These are phyloP conservation scores for Coleophora flavipennella DNA, from an alignment of 2,888 invertebrate genomes.

Conservation along the genomic window DNA sequence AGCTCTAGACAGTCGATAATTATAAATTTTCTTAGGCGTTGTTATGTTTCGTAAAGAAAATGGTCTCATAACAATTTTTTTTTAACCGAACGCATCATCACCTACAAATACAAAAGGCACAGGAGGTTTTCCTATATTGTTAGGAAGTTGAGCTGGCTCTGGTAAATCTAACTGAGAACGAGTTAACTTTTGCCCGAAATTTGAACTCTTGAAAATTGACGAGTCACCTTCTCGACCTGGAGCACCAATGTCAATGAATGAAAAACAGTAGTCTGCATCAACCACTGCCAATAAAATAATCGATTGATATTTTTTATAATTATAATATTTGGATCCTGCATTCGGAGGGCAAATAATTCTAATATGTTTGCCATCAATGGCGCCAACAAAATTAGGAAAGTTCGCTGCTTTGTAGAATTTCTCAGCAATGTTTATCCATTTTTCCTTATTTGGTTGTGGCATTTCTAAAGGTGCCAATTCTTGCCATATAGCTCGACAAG, in stretches of 20 bases:
- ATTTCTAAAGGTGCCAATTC: conserved; percentile 2
- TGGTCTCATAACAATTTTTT: not conserved
- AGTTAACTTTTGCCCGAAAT: not conserved
- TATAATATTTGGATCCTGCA: conserved; percentile 7
- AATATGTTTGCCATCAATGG: conserved; percentile 8
- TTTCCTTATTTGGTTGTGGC: conserved; percentile 1
- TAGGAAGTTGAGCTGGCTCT: no score
- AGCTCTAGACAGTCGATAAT: not conserved
- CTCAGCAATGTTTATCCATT: not conserved
- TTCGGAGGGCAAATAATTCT: conserved; percentile 5
- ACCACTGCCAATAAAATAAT: conserved; percentile 5
- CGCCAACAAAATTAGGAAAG: conserved; percentile 9
- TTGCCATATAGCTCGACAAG: not conserved
- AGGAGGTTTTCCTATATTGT: no score
- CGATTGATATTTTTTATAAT: conserved; percentile 12
- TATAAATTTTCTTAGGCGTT: not conserved
- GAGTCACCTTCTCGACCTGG: conserved; percentile 7
- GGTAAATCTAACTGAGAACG: no score
- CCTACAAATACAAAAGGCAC: not conserved
- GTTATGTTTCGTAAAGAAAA: not conserved
- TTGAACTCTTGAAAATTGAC: conserved; percentile 4
- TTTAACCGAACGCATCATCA: not conserved
- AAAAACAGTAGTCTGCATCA: conserved; percentile 8
- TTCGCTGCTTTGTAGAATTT: conserved; percentile 2
- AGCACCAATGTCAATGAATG: conserved; percentile 9